These are phyloP conservation scores for Hypercompe scribonia DNA, from an alignment of 2,888 invertebrate genomes.

Conservation along the genomic window DNA sequence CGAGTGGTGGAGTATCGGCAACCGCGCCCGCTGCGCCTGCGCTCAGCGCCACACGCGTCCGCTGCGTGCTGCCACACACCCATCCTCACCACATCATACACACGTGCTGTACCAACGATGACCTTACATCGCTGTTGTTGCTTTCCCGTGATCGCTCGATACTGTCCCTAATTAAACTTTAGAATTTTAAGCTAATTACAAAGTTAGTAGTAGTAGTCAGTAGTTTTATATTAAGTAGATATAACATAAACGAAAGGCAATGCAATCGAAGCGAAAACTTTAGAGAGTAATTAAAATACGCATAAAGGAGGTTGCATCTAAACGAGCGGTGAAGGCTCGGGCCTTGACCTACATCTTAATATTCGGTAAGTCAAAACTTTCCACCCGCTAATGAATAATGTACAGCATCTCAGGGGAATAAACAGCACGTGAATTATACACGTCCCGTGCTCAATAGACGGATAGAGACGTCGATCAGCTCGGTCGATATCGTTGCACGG, in stretches of 20 bases:
- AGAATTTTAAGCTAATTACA: not conserved
- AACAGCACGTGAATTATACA: slow-evolving; percentile 33
- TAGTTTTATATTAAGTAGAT: not conserved
- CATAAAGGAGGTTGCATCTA: slow-evolving; percentile 67
- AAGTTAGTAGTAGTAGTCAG: not conserved
- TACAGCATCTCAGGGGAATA: slow-evolving; percentile 49
- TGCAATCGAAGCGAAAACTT: slow-evolving; percentile 51
- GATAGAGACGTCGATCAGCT: not conserved
- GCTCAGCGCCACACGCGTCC: not conserved
- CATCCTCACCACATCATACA: not conserved
- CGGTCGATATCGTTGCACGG: not conserved
- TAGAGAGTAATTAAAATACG: slow-evolving; percentile 61
- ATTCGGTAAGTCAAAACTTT: slow-evolving; percentile 72
- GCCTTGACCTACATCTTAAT: slow-evolving; percentile 74
- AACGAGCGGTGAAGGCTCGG: slow-evolving; percentile 53
- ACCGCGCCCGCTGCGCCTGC: slow-evolving; percentile 1
- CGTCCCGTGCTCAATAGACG: not conserved
- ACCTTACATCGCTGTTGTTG: not conserved
- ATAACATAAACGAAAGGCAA: slow-evolving; percentile 5
- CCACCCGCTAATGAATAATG: slow-evolving; percentile 70
- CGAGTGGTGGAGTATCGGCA: slow-evolving; percentile 48
- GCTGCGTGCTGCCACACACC: not conserved
- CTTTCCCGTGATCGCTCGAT: not conserved
- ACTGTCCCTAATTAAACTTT: not conserved
- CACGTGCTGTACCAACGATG: not conserved